Evolutionary conservation across 2,888 invertebrate genomes (phyloP), one percentile per base, ranked within the genome.

Genomic region (Halictus quadricinctus): DNA sequence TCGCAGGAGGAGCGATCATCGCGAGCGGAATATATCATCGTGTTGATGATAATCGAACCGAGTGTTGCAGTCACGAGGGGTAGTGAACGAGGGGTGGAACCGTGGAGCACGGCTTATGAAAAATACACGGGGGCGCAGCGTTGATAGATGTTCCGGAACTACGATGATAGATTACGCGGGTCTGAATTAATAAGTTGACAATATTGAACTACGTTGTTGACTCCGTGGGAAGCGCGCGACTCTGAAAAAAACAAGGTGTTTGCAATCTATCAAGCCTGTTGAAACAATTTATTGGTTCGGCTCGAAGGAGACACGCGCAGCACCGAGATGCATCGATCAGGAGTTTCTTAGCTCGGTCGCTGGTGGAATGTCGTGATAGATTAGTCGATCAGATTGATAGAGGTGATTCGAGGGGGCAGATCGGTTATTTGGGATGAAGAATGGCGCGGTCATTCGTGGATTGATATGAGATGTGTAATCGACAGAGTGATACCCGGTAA

Each of bases 1-100:
- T 80, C 69, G 43, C 48, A 29, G 64, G 76, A 74, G 7, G 64
- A 36, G 29, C 64, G 64, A 80, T 84, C 75, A 25, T 50, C 15
- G 58, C 50, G 29, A 72, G 66, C 60, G 79, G 79, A 76, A 46
- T 64, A 50, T 50, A 74, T 82, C 83, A 66, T 75, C 72, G 60
- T 58, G 60, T 70, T 70, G 74, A 72, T 69, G 69, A 75, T 82
- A 64, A 75, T 84, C 78, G 74, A 78, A 75, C 78, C 50, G 13
- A 21, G 66, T 70, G 48, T 66, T 18, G 41, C 50, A 41, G 60
- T 15, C 8, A 15, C 43, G 69, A 69, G 73, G 25, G 60, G 60
- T 29, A 25, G 75, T 75, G 41, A 72, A 21, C 43, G 69, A 69
- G 73, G 25, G 60, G 60, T 29, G 29, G 7, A 21, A 29, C 10